Conservation (phyloP, 1,140 invertebrate genomes). For the Stegodyphus mimosarum region DNA sequence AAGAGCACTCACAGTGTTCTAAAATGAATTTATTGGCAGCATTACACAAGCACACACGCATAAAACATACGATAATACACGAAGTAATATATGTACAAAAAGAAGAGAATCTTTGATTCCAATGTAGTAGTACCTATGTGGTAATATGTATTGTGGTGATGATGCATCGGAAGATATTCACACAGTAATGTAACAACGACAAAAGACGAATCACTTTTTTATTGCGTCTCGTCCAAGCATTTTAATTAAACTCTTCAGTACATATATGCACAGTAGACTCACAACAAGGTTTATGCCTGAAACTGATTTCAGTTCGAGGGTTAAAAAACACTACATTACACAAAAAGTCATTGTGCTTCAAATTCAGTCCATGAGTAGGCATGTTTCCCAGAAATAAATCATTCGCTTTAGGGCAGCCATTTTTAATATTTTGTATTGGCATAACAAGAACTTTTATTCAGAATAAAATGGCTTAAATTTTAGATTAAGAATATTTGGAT, state of each 20-base stretch:
- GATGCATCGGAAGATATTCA: constrained; percentile 52
- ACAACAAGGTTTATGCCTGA: constrained; percentile 23
- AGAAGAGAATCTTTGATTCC: constrained; percentile 38
- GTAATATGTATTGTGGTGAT: constrained; percentile 26
- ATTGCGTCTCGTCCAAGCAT: not conserved
- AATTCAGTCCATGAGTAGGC: not conserved
- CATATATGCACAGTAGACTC: constrained; percentile 38
- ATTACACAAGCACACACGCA: constrained; percentile 51
- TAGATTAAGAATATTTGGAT: too few relatives aligned
- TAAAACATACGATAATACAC: constrained; percentile 59
- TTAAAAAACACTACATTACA: constrained; percentile 20
- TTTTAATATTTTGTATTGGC: not conserved
- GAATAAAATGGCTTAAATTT: too few relatives aligned
- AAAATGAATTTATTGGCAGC: constrained; percentile 60
- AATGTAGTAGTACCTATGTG: constrained; percentile 6
- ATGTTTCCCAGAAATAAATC: constrained; percentile 10
- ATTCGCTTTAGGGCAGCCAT: not conserved
- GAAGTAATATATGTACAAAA: constrained; percentile 53
- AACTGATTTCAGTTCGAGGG: constrained; percentile 1
- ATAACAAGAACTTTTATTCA: too few relatives aligned
- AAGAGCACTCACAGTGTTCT: constrained; percentile 16
- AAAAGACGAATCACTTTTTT: constrained; percentile 9
- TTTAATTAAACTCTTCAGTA: not conserved
- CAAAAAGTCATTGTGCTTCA: not conserved
- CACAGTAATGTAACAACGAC: constrained; percentile 41